phyloP scores from a whole-genome alignment of 2,797 vertebrate genomes.

The Lutjanus argentimaculatus region DNA sequence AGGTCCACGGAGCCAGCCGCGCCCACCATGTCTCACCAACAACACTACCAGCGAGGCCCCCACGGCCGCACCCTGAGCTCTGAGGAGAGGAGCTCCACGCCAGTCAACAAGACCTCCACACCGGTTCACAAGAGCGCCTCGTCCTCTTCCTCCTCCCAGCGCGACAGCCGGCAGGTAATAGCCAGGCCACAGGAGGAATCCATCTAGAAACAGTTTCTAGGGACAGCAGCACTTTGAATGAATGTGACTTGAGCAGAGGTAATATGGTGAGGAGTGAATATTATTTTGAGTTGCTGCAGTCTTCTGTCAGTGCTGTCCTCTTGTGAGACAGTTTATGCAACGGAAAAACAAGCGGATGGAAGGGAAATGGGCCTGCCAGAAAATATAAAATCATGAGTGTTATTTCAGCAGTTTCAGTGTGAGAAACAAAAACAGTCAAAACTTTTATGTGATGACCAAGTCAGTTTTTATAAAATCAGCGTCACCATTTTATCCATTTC shows the following conservation, averaged over 20 bases:
- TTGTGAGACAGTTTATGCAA: slow-evolving; percentile 29
- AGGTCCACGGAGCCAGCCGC: slow-evolving; percentile 60
- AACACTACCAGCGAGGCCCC: slow-evolving; percentile 80
- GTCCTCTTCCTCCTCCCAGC: slow-evolving; percentile 94
- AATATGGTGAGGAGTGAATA: not conserved
- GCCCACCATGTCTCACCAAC: slow-evolving; percentile 84
- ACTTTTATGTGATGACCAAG: slow-evolving; percentile 10
- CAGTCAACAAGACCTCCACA: slow-evolving; percentile 92
- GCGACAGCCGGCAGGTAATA: slow-evolving; percentile 96
- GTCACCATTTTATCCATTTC: not conserved
- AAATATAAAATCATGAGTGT: slow-evolving; percentile 30
- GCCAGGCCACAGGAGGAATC: not conserved
- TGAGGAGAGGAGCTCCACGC: slow-evolving; percentile 92
- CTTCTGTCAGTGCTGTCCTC: slow-evolving; percentile 17
- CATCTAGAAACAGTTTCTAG: slow-evolving; percentile 19
- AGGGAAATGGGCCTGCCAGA: slow-evolving; percentile 2
- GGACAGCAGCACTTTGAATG: slow-evolving; percentile 27
- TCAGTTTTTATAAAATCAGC: not conserved
- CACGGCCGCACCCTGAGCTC: slow-evolving; percentile 91
- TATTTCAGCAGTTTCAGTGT: slow-evolving; percentile 18
- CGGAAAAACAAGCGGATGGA: slow-evolving; percentile 27
- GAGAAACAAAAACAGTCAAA: slow-evolving; percentile 7
- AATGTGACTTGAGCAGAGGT: slow-evolving; percentile 33
- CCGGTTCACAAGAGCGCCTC: slow-evolving; percentile 97
- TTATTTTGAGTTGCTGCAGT: slow-evolving; percentile 35